These are phyloP conservation scores for Cloeon dipterum DNA, from an alignment of 2,888 invertebrate genomes.

Conservation along the genomic window DNA sequence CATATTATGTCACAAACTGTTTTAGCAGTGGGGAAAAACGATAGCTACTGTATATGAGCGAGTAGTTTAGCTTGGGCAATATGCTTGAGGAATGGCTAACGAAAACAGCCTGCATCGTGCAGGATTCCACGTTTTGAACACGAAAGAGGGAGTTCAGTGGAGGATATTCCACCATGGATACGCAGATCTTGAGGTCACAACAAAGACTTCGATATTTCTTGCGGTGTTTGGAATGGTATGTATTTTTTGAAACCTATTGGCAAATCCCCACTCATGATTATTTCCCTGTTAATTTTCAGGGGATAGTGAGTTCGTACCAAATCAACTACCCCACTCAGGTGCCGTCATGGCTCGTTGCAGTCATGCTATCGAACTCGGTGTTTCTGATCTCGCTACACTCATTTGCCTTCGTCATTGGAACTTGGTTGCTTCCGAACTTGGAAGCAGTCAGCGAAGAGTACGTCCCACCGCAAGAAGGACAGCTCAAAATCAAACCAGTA, in stretches of 20 bases:
- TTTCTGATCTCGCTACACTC: conserved; percentile 32
- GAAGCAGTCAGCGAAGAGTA: conserved; percentile 27
- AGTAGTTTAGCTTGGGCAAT: too few relatives aligned
- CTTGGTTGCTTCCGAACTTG: conserved; percentile 34
- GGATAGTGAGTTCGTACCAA: conserved; percentile 31
- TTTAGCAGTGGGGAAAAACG: too few relatives aligned
- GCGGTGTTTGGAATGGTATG: conserved; percentile 31
- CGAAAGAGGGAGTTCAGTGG: conserved; percentile 16
- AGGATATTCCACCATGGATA: conserved; percentile 25
- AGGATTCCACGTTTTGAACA: too few relatives aligned
- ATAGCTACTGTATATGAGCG: too few relatives aligned
- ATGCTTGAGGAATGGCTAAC: too few relatives aligned
- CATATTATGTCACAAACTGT: too few relatives aligned
- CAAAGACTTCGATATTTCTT: conserved; percentile 30
- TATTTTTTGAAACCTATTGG: background rate
- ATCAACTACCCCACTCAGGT: conserved; percentile 17
- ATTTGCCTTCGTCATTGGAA: conserved; percentile 35
- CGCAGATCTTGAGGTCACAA: conserved; percentile 34
- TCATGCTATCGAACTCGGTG: conserved; percentile 28
- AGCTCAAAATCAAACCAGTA: conserved; percentile 2
- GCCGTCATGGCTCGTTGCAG: conserved; percentile 21
- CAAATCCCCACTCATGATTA: too few relatives aligned
- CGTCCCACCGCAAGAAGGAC: conserved; percentile 12
- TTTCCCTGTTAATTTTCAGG: conserved; percentile 15
- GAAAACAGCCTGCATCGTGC: too few relatives aligned